Conservation (phyloP, 1,140 invertebrate species). For the Drosophila teissieri region DNA sequence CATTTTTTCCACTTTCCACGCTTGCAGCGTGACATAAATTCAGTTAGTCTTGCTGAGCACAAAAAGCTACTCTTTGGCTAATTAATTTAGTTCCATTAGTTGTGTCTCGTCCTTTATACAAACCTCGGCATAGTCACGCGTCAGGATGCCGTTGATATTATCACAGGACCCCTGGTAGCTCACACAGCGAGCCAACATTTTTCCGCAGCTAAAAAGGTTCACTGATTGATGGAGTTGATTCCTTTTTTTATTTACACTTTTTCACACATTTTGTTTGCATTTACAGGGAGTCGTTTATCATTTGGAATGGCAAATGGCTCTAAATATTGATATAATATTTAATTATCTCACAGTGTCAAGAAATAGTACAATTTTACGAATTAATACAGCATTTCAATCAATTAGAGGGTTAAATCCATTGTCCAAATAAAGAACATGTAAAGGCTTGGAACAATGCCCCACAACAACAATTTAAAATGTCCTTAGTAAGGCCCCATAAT, state of each 20-base stretch:
- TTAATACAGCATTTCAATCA: neutral
- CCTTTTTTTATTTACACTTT: conserved; percentile 7
- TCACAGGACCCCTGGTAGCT: conserved; percentile 83
- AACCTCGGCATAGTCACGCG: conserved; percentile 81
- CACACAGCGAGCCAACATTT: conserved; percentile 82
- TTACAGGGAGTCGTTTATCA: neutral
- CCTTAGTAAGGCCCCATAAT: too few relatives aligned
- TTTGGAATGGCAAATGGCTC: conserved; percentile 1
- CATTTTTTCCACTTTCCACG: conserved; percentile 20
- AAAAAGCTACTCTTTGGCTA: conserved; percentile 46
- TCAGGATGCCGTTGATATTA: conserved; percentile 77
- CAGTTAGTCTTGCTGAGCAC: conserved; percentile 33
- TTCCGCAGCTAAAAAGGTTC: conserved; percentile 4
- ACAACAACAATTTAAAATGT: neutral
- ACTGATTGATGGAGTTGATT: conserved; percentile 18
- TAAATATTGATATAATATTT: neutral
- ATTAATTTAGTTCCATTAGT: conserved; percentile 60
- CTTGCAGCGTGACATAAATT: conserved; percentile 45
- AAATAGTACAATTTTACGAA: neutral
- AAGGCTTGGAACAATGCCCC: too few relatives aligned
- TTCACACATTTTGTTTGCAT: conserved; percentile 15
- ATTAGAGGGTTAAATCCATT: too few relatives aligned
- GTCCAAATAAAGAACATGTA: too few relatives aligned
- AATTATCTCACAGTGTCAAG: neutral
- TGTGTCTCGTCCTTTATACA: conserved; percentile 32